Percentiles rank a stretch among this genome's conserved stretches.
Evolutionary conservation across 2,888 invertebrate genomes (phyloP).

Genomic region (Ichneumoninae sp.): DNA sequence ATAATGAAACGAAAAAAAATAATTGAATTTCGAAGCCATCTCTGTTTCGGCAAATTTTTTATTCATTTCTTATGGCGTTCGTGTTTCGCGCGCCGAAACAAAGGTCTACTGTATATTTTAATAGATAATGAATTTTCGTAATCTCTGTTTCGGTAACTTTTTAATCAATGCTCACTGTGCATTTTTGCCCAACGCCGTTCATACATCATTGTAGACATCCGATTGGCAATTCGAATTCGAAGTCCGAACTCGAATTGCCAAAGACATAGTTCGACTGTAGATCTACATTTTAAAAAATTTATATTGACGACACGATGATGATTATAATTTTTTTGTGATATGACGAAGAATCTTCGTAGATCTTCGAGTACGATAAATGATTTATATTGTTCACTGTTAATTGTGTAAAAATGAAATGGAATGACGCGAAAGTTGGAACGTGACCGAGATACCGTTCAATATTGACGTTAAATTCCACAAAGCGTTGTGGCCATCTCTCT

Average conservation of each 20-base stretch:
- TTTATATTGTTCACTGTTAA: constrained; percentile 14
- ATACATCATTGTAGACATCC: not conserved
- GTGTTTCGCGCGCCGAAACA: not conserved
- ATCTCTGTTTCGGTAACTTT: not conserved
- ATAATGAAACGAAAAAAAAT: constrained; percentile 10
- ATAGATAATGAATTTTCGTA: not conserved
- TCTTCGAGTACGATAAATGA: constrained; percentile 15
- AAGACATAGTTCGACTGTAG: constrained; percentile 9
- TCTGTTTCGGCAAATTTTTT: not conserved
- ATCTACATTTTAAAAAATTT: constrained; percentile 5
- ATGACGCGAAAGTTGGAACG: not conserved
- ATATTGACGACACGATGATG: constrained; percentile 32
- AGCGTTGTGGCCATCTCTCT: constrained; percentile 17
- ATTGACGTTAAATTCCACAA: constrained; percentile 7
- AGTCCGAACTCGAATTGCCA: not conserved
- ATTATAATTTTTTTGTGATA: constrained; percentile 51
- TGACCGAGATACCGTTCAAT: constrained; percentile 19
- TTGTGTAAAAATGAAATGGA: not conserved
- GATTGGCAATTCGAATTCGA: not conserved
- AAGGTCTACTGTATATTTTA: not conserved
- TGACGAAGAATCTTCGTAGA: constrained; percentile 48
- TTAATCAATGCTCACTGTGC: not conserved
- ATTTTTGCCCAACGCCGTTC: not conserved
- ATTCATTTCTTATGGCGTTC: not conserved
- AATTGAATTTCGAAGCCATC: not conserved